Conservation (phyloP, 1,140 invertebrate species). For the Brachionus calyciflorus region DNA sequence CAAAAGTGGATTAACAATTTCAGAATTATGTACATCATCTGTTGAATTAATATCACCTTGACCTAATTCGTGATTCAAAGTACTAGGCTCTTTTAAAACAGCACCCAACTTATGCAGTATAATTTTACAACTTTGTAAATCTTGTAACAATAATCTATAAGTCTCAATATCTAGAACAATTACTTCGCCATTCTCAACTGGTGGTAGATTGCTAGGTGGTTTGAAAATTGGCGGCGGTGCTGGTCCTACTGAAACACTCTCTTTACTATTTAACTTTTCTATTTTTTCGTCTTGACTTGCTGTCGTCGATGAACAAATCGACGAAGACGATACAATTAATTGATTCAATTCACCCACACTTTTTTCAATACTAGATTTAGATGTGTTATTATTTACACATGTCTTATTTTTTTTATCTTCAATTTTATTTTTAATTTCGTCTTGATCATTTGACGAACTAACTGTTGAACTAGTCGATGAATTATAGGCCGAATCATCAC, state of each 20-base stretch:
- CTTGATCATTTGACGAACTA: slow-evolving; percentile 3
- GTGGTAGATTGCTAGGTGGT: slow-evolving; percentile 5
- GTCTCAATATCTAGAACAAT: slow-evolving; percentile 9
- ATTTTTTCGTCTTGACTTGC: not conserved
- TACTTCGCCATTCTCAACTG: slow-evolving; percentile 1
- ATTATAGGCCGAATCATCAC: slow-evolving; percentile 27
- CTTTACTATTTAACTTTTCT: not conserved
- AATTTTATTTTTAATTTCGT: not conserved
- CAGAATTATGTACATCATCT: not conserved
- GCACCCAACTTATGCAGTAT: slow-evolving; percentile 15
- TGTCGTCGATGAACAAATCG: not conserved
- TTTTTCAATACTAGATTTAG: not conserved
- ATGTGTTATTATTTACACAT: not conserved
- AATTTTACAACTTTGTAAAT: slow-evolving; percentile 12
- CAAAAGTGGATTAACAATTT: not conserved
- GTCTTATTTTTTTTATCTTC: not conserved
- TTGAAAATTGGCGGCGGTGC: not conserved
- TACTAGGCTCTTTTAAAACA: slow-evolving; percentile 1
- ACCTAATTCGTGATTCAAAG: not conserved
- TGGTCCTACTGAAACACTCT: no score
- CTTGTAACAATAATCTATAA: slow-evolving; percentile 10
- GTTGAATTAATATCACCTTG: not conserved
- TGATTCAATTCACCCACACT: slow-evolving; percentile 9
- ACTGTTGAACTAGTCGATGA: slow-evolving; percentile 24
- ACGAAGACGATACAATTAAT: slow-evolving; percentile 14